Base-by-base conservation (phyloP, 2,113 vertebrate genomes). In the Euleptes europaea region DNA sequence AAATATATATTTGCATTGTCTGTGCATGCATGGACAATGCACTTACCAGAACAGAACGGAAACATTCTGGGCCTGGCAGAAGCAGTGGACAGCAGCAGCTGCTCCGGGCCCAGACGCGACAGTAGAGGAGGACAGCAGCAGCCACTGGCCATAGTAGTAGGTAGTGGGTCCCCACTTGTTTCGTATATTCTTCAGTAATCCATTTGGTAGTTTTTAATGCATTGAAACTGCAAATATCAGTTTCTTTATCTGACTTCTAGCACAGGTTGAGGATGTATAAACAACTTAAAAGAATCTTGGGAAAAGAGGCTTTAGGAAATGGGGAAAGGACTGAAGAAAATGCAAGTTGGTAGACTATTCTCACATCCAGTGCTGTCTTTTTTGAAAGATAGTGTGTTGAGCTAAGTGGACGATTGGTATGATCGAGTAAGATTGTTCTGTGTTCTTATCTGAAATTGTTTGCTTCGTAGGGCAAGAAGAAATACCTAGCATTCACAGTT, bases 401-500 rank as follows among this genome's bases (percentile, higher is more conserved):
- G 44, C 73, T 76, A 76, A 65, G 42, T 77, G n/a, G 42, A 83
- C 33, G 7, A 47, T 67, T 67, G 33, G 23, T 77, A 77, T 51
- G 14, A 77, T 21, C 26, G 31, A 49, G 42, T 40, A 38, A 63
- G 40, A 83, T 75, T 83, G 42, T 5, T 83, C 82, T 75, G 40
- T 83, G 44, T 69, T 78, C 47, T 78, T 78, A 77, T 67, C 80
- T 80, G 15, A 77, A 83, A 82, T 70, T 6, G 0, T 26, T 84
- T 40, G 3, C 17, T 86, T 89, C 84, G 77, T 49, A 85, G 54
- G 23, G 12, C 40, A 28, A 21, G 38, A 88, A 73, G 33, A 82
- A 72, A 14, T 74, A 21, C 49, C 66, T 54, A 31, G 77, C 10
- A 60, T 80, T 40, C 63, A 33, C 21, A 31, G 19, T 87, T 89